Percentiles rank a stretch among this genome's conserved stretches.
Evolutionary conservation across 2,797 vertebrate genomes (phyloP).

Genomic region (Gymnothorax javanicus): DNA sequence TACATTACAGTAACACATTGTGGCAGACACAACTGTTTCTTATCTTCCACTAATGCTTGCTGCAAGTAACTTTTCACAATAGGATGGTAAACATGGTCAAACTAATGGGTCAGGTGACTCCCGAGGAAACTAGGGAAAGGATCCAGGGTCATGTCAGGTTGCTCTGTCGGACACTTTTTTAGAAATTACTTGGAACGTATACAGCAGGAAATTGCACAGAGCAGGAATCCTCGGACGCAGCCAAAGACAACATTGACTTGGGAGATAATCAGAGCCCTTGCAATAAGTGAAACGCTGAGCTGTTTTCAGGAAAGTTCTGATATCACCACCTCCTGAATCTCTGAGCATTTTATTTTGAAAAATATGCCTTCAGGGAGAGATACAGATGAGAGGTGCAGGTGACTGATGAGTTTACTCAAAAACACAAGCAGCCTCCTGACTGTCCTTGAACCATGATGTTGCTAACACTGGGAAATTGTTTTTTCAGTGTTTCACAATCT

Average conservation of each 20-base stretch:
- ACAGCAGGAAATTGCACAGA: not conserved
- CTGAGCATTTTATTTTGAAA: not conserved
- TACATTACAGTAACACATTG: not conserved
- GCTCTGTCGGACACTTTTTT: not conserved
- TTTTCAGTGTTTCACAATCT: not conserved
- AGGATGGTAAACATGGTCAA: not conserved
- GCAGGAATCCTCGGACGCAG: not conserved
- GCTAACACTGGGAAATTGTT: not conserved
- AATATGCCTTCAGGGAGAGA: not conserved
- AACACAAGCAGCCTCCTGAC: not conserved
- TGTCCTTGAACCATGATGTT: not conserved
- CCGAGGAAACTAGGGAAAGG: not conserved
- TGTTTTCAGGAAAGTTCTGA: not conserved
- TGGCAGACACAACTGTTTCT: not conserved
- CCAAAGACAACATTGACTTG: not conserved
- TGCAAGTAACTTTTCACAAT: not conserved
- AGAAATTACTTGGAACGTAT: not conserved
- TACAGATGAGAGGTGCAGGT: not conserved
- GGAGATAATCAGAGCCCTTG: not conserved
- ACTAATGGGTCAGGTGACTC: too few relatives aligned
- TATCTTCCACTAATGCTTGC: not conserved
- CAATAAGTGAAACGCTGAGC: not conserved
- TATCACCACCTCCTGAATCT: not conserved
- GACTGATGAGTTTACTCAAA: not conserved
- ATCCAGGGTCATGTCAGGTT: not conserved